Evolutionary conservation across 53 echinoderm and acorn worm genomes (phyloP).

Genomic region (Arbacia lixula): DNA sequence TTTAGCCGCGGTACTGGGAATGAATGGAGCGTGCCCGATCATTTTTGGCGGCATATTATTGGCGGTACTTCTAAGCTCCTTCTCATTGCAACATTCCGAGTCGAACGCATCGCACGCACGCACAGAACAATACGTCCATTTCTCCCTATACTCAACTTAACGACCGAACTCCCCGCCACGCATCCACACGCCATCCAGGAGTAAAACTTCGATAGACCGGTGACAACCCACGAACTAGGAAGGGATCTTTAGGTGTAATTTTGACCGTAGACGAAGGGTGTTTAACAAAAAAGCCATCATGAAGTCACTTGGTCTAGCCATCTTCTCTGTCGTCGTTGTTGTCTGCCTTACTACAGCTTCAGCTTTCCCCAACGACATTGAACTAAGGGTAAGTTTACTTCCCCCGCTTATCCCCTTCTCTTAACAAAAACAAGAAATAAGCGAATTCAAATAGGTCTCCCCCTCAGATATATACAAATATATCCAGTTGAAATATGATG

Average conservation of each 20-base stretch:
- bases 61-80: conserved; percentile 22
- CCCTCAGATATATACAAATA: too few relatives aligned
- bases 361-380: conserved; percentile 2
- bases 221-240: too few relatives aligned
- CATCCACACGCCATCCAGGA: too few relatives aligned
- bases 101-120: conserved; percentile 22
- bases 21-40: conserved; percentile 3
- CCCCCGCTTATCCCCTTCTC: too few relatives aligned
- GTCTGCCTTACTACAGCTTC: conserved; percentile 19
- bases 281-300: background rate
- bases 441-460: too few relatives aligned
- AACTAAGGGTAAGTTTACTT: conserved; percentile 12
- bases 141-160: background rate
- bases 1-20: background rate
- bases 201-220: too few relatives aligned
- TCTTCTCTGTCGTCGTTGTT: conserved; percentile 7
- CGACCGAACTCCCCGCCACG: too few relatives aligned
- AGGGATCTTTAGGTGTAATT: too few relatives aligned
- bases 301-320: conserved; percentile 31
- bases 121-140: background rate
- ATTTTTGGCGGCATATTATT: conserved; percentile 22
- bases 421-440: too few relatives aligned
- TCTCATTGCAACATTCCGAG: background rate
- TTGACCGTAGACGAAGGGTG: too few relatives aligned
- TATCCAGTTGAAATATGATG: too few relatives aligned